Percentiles rank a stretch among this genome's conserved stretches.
Evolutionary conservation across 2,113 vertebrate species (phyloP).

Genomic region (Rostratula benghalensis): DNA sequence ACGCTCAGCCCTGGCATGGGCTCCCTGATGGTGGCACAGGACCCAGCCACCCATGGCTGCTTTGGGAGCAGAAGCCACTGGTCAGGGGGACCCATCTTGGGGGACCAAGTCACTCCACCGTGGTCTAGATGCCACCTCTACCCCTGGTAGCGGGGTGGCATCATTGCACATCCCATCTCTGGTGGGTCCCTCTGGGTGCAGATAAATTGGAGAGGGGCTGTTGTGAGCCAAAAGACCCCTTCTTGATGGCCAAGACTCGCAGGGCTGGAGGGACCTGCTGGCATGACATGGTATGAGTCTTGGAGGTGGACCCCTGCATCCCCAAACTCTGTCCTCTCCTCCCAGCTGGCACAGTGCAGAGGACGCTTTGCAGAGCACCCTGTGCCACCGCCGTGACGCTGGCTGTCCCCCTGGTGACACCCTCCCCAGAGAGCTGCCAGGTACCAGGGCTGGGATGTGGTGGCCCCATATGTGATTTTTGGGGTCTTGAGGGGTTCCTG

Average conservation of each 20-base stretch:
- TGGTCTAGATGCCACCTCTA: background rate
- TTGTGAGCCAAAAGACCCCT: background rate
- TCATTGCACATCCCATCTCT: background rate
- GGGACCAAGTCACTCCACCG: background rate
- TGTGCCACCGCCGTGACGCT: slow-evolving; percentile 1
- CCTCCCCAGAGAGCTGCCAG: background rate
- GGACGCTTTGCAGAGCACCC: background rate
- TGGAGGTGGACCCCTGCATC: background rate
- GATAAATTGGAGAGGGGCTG: background rate
- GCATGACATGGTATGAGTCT: background rate
- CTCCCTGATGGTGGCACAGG: background rate
- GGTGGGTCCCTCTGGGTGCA: background rate
- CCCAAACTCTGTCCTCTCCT: background rate
- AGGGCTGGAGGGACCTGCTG: background rate
- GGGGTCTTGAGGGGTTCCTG: background rate
- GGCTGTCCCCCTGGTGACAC: background rate
- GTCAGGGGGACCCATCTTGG: background rate
- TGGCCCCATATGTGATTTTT: fast-evolving
- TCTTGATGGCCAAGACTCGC: background rate
- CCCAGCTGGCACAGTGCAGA: slow-evolving; percentile 41
- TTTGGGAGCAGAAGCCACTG: background rate
- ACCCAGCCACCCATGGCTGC: fast-evolving
- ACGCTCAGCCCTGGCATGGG: fast-evolving
- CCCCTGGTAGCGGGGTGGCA: background rate
- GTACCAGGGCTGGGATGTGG: background rate